These are phyloP conservation scores for Erythrolamprus reginae DNA, from an alignment of 2,113 vertebrate genomes.

Conservation along the genomic window DNA sequence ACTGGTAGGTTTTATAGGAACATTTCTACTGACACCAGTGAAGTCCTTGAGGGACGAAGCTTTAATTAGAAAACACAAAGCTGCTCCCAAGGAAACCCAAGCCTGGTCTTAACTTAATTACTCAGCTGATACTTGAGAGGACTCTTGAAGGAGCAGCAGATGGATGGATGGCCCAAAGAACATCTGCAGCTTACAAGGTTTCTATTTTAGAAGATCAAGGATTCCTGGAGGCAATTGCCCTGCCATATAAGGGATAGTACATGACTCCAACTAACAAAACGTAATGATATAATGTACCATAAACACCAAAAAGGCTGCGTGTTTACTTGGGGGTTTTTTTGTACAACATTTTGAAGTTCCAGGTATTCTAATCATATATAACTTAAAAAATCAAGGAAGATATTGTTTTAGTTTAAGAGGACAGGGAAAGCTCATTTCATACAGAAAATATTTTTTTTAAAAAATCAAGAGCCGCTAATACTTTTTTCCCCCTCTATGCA, in stretches of 20 bases:
- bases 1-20: background rate
- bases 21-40: background rate
- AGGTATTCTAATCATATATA: background rate
- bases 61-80: conserved; percentile 52
- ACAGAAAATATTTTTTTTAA: conserved; percentile 6
- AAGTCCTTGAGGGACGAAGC: background rate
- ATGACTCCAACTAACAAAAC: conserved; percentile 39
- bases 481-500: conserved; percentile 1
- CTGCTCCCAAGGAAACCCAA: conserved; percentile 48
- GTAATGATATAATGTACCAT: background rate
- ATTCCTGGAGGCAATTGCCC: conserved; percentile 54
- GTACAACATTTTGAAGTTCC: background rate
- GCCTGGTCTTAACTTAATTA: conserved; percentile 41
- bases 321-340: background rate
- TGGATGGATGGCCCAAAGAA: conserved; percentile 57
- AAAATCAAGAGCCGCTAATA: conserved; percentile 14
- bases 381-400: background rate
- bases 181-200: conserved; percentile 62
- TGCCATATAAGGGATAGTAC: conserved; percentile 58
- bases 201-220: conserved; percentile 65
- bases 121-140: conserved; percentile 62
- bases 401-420: conserved; percentile 11
- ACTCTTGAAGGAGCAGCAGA: conserved; percentile 64
- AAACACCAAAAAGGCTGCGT: conserved; percentile 32
- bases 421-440: background rate